Evolutionary conservation across 2,797 vertebrate genomes (phyloP).

Genomic region (Sebastolobus alascanus): DNA sequence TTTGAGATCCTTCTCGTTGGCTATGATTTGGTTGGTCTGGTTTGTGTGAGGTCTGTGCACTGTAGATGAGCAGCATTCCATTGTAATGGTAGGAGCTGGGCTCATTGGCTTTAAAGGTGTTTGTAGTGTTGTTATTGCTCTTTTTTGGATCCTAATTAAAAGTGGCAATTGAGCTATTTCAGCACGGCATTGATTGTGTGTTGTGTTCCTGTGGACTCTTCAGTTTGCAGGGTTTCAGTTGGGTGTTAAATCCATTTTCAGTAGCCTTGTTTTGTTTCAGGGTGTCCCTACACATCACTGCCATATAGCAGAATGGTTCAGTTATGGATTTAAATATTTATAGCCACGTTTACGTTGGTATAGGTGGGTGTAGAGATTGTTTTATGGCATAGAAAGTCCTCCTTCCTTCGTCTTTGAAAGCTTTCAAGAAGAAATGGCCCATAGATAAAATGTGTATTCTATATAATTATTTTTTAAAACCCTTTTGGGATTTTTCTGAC

Average conservation of each 20-base stretch:
- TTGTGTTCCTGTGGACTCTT: slow-evolving; percentile 11
- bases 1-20: no score
- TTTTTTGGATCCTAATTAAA: slow-evolving; percentile 16
- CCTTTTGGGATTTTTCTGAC: background rate
- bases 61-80: background rate
- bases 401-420: background rate
- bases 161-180: slow-evolving; percentile 3
- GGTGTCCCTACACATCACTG: background rate
- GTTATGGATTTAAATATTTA: background rate
- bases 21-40: background rate
- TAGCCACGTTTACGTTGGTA: background rate
- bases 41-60: background rate
- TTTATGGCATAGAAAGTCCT: background rate
- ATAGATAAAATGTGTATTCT: background rate
- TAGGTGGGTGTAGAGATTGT: background rate
- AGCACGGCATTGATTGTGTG: background rate
- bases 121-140: slow-evolving; percentile 8
- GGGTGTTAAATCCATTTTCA: background rate
- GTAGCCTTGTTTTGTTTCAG: background rate
- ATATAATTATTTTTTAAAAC: background rate
- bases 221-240: background rate
- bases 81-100: background rate
- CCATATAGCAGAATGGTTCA: background rate
- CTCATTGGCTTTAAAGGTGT: slow-evolving; percentile 22
- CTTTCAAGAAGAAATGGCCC: background rate